These are phyloP conservation scores for Epinephelus cyanopodus DNA, from an alignment of 2,113 vertebrate genomes.

Conservation along the genomic window DNA sequence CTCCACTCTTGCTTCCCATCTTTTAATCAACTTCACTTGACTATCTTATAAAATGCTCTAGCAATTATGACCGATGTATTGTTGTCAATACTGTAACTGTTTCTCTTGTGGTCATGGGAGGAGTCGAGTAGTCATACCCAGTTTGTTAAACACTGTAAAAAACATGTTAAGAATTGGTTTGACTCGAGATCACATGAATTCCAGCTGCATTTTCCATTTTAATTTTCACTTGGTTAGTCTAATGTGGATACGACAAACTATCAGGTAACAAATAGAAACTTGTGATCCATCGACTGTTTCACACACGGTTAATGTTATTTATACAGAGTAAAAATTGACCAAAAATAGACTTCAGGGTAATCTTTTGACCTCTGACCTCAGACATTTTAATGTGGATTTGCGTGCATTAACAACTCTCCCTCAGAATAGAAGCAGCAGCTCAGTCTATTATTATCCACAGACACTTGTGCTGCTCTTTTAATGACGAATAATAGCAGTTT, in stretches of 20 bases:
- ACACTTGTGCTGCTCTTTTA: neutral
- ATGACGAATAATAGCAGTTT: neutral
- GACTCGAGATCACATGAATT: conserved; percentile 52
- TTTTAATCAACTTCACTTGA: conserved; percentile 38
- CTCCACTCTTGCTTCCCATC: conserved; percentile 17
- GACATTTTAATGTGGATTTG: conserved; percentile 22
- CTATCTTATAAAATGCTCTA: conserved; percentile 53
- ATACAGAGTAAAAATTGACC: neutral
- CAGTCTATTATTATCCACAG: neutral
- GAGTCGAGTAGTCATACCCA: conserved; percentile 38
- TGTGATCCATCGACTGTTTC: neutral
- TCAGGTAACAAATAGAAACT: conserved; percentile 7
- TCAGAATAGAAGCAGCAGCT: conserved; percentile 10
- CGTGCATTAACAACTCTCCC: conserved; percentile 18
- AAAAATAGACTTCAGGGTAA: conserved; percentile 23
- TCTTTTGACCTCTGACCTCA: conserved; percentile 27
- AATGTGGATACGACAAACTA: conserved; percentile 29
- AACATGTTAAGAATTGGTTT: conserved; percentile 51
- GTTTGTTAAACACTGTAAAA: conserved; percentile 58
- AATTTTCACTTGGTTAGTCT: conserved; percentile 13
- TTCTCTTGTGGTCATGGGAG: conserved; percentile 64
- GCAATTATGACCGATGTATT: conserved; percentile 66
- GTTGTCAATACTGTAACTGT: conserved; percentile 68
- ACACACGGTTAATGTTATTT: conserved; percentile 14
- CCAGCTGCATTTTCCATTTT: conserved; percentile 56